Conservation (phyloP, 2,797 vertebrate species). For the Neosilurus mollespiculum region DNA sequence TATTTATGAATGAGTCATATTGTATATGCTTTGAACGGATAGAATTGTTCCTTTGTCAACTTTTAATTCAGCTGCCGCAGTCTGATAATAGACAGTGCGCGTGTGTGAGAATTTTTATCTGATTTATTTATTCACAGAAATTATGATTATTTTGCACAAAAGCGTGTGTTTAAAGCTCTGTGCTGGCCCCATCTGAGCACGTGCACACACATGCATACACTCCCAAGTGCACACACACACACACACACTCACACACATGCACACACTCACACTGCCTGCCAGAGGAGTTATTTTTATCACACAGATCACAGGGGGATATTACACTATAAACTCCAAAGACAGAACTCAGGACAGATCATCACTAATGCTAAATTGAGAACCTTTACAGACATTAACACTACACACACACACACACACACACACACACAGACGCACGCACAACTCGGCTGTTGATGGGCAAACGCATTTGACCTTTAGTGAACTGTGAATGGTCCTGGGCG, state of each 20-base stretch:
- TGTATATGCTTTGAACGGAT: neutral
- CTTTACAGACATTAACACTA: neutral
- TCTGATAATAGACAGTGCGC: neutral
- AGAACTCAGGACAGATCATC: neutral
- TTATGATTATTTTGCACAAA: neutral
- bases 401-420: no score
- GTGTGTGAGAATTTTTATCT: neutral
- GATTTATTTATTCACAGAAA: no score
- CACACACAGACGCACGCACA: neutral
- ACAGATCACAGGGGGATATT: neutral
- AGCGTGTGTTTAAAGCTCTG: neutral
- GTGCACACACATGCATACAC: neutral
- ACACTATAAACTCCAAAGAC: neutral
- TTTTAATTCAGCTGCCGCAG: neutral
- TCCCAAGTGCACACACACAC: neutral
- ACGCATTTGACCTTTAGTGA: constrained; percentile 38
- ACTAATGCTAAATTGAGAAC: neutral
- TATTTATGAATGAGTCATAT: neutral
- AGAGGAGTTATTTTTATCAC: neutral
- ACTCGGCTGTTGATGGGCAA: neutral
- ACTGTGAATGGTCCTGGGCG: constrained; percentile 15
- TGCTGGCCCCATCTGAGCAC: neutral
- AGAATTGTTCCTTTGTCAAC: constrained; percentile 1
- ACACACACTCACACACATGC: neutral
- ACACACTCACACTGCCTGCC: neutral